Evolutionary conservation across 2,797 vertebrate species (phyloP).

Genomic region (Pempheris klunzingeri): DNA sequence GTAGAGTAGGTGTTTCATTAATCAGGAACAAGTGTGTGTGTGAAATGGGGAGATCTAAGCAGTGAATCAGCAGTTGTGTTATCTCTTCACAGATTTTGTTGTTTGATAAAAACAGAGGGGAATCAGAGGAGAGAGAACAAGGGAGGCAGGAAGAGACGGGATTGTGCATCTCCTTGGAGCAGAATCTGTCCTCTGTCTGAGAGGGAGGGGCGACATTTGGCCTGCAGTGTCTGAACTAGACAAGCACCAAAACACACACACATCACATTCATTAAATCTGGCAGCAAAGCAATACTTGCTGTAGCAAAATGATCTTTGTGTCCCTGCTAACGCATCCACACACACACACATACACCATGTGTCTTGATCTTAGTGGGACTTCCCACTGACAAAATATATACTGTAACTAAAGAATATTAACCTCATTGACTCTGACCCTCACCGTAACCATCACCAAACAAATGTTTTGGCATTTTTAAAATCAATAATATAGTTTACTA

Average conservation of each 20-base stretch:
- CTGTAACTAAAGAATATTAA: too few relatives aligned
- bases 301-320: slow-evolving; percentile 38
- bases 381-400: too few relatives aligned
- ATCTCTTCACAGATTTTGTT: slow-evolving; percentile 34
- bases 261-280: slow-evolving; percentile 43
- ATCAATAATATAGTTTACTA: too few relatives aligned
- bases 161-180: slow-evolving; percentile 48
- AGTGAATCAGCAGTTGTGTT: slow-evolving; percentile 40
- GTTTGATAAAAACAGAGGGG: slow-evolving; percentile 29
- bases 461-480: too few relatives aligned
- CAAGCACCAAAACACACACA: slow-evolving; percentile 42
- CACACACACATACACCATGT: slow-evolving; percentile 32
- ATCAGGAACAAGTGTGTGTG: slow-evolving; percentile 31
- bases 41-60: not conserved
- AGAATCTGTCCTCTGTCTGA: slow-evolving; percentile 64
- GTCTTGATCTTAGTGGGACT: too few relatives aligned
- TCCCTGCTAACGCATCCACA: slow-evolving; percentile 8
- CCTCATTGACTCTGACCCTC: too few relatives aligned
- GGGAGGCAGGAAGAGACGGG: slow-evolving; percentile 57
- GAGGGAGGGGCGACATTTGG: slow-evolving; percentile 1
- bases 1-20: slow-evolving; percentile 19
- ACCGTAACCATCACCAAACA: too few relatives aligned
- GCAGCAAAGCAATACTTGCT: slow-evolving; percentile 27
- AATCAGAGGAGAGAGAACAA: slow-evolving; percentile 43
- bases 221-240: slow-evolving; percentile 32